Evolutionary conservation across 2,888 invertebrate species (phyloP), one percentile per base, ranked within the genome.

Genomic region (Ryuthela nishihirai): DNA sequence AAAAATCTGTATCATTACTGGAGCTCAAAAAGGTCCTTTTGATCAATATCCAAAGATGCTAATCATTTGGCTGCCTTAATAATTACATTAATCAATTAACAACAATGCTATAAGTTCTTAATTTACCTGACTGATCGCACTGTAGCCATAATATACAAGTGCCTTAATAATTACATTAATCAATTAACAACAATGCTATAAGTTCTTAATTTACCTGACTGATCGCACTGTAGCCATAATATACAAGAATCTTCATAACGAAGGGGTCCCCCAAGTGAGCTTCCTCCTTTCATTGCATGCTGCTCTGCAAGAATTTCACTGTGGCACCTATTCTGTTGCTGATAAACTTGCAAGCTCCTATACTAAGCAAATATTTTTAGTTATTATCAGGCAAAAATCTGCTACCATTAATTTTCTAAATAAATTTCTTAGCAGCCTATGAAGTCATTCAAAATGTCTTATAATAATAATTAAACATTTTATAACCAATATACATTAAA

Each of bases 201-300:
- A 21, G 17, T 24, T 12, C 4, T 41, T 18, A 24, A 9, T 50
- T 41, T 66, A 74, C 76, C 74, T 74, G 85, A 85, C 81, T 85
- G 83, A 63, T 89, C 83, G 71, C 90, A 90, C 68, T 84, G 83
- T 5, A 95, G 76, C 92, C 92, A 94, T 35, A 97, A 77, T 47
- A 95, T 81, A 62, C 88, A 75, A 1, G 85, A 83, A 68, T 87
- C 80, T 0, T 82, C 79, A 72, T 82, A 87, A 25, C 94, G 80
- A 17, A 94, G 77, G 4, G 85, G 83, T 0, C 87, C 86, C 17
- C 87, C 85, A 45, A 83, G 74, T 12, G 58, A 44, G 23, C 59
- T 65, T 9, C 68, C 67, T 12, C 88, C 84, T 50, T 79, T 76
- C 17, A 77, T 77, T 12, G 71, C 54, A 64, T 83, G 81, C 74